Percentiles rank a stretch among this genome's conserved stretches.
Conservation (phyloP, 2,797 vertebrate species). For the Trachops cirrhosus region DNA sequence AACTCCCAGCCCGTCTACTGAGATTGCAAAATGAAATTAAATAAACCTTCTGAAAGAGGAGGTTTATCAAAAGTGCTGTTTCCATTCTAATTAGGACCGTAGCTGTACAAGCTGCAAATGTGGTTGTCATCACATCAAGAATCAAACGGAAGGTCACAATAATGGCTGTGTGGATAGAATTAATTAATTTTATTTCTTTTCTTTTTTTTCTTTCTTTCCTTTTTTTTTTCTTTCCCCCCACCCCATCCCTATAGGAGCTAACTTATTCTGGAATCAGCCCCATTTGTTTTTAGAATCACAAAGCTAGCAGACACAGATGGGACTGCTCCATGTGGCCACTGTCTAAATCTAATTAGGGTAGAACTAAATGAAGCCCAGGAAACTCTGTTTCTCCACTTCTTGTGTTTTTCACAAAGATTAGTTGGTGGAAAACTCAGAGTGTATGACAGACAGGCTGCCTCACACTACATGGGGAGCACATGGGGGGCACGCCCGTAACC, state of each 20-base stretch:
- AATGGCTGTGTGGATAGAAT: constrained; percentile 36
- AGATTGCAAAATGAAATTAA: background rate
- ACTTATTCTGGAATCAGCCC: background rate
- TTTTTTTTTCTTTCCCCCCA: background rate
- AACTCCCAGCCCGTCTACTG: background rate
- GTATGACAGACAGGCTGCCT: background rate
- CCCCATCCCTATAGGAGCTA: background rate
- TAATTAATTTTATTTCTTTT: constrained; percentile 25
- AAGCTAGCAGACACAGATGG: background rate
- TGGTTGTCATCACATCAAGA: constrained; percentile 38
- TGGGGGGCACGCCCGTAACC: background rate
- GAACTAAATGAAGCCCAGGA: background rate
- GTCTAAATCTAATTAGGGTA: background rate
- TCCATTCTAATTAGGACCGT: constrained; percentile 63
- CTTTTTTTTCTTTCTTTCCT: background rate
- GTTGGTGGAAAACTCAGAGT: background rate
- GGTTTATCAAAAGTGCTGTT: constrained; percentile 45
- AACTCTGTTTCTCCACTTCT: background rate
- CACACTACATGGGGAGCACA: no score
- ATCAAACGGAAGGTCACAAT: constrained; percentile 62
- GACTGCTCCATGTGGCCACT: background rate
- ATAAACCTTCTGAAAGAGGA: constrained; percentile 41
- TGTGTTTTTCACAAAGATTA: background rate
- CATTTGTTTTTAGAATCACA: background rate
- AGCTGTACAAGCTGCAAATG: constrained; percentile 57